Evolutionary conservation across 2,888 invertebrate species (phyloP).

Genomic region (Dysmachus trigonus): DNA sequence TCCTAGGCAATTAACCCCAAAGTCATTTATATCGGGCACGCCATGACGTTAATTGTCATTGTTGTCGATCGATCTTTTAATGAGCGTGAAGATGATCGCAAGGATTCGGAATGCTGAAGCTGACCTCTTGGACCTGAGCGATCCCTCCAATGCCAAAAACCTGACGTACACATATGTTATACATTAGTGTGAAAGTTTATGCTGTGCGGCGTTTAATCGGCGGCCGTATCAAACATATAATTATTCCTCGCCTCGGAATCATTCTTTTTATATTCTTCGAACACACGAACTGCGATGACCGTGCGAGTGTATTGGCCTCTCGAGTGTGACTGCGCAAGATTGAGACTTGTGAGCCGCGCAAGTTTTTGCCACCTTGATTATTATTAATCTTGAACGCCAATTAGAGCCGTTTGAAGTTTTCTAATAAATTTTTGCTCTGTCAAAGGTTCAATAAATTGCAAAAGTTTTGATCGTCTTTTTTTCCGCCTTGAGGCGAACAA

Average conservation of each 20-base stretch:
- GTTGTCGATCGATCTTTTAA: not conserved
- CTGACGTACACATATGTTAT: not conserved
- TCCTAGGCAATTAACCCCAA: not conserved
- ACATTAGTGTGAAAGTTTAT: not conserved
- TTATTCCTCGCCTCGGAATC: not conserved
- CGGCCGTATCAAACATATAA: not conserved
- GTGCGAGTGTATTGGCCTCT: conserved; percentile 5
- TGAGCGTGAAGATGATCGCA: not conserved
- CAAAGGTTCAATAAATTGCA: not conserved
- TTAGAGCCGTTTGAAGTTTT: not conserved
- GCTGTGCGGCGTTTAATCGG: not conserved
- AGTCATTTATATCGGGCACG: not conserved
- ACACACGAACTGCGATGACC: conserved; percentile 3
- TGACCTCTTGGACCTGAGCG: not conserved
- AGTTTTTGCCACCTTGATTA: not conserved
- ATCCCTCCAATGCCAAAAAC: not conserved
- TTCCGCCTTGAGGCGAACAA: not conserved
- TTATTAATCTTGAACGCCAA: not conserved
- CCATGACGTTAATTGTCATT: not conserved
- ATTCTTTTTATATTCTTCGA: not conserved
- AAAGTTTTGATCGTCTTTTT: not conserved
- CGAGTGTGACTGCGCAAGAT: conserved; percentile 5
- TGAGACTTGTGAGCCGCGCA: not conserved
- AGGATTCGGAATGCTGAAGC: not conserved
- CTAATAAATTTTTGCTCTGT: not conserved